Evolutionary conservation across 1,140 invertebrate genomes (phyloP), one percentile per base, ranked within the genome.

Genomic region (Drosophila miranda): DNA sequence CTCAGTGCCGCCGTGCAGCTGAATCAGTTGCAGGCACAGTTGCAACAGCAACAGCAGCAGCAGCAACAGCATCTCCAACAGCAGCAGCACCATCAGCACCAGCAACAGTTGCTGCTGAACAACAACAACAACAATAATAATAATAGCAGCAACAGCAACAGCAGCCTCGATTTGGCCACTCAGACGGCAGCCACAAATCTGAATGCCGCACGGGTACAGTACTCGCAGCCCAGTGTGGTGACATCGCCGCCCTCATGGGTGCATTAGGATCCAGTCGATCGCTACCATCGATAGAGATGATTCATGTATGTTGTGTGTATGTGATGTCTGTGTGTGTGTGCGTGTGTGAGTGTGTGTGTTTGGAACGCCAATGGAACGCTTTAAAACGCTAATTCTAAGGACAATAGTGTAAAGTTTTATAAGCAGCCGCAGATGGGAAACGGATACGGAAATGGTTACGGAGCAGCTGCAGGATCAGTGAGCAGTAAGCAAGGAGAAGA

Each of bases 161-260:
- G 82, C 53, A 90, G 66, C 46, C 34, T 89, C 42, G 89, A 90
- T 41, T 58, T 90, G 73, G 78, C 78, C 52, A 78, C 84, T 69
- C 77, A 75, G 73, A 54, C 84, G 46, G 66, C 76, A 28, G 76
- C 53, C 30, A 60, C 79, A 69, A 90, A 90, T 67, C 71, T 90
- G 0, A 89, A 90, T 38, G 34, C 34, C 30, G 75, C 79, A 8
- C 53, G 84, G 9, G 90, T 91, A n/a, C 90, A 90, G 76, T 91
- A 91, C 72, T 63, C 89, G 49, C 90, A 91, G 74, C 83, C 92
- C 55, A 92, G 93, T 73, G 91, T 93, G 54, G 92, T 93, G 38
- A 93, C 82, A 64, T 84, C 93, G 44, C 91, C 93, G 71, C 93
- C 93, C 51, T 94, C 94, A 4, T 95, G 94, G 94, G 94, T 95